Percentiles rank a stretch among this genome's conserved stretches.
These are phyloP conservation scores for Pantherophis alleghaniensis DNA, from an alignment of 2,797 vertebrate species.

Conservation along the genomic window DNA sequence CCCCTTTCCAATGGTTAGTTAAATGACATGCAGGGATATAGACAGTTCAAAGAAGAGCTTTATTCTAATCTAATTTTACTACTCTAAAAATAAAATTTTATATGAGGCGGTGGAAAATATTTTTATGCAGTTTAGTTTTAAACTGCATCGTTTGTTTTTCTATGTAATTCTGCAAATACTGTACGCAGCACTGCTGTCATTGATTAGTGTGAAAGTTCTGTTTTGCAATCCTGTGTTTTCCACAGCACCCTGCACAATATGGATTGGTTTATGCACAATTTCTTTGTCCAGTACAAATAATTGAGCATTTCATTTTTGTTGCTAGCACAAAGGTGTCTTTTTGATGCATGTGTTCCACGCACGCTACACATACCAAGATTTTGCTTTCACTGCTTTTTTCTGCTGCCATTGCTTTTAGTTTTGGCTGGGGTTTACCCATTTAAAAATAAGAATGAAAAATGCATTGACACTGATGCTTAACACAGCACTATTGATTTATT, in stretches of 20 bases:
- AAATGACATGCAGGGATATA: background rate
- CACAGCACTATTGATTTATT: conserved; percentile 27
- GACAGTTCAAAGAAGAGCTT: background rate
- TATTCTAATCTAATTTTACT: background rate
- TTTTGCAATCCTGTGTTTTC: background rate
- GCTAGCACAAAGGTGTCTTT: conserved; percentile 9
- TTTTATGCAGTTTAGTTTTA: background rate
- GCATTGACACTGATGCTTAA: conserved; percentile 26
- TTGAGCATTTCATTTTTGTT: conserved; percentile 25
- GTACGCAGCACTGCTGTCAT: background rate
- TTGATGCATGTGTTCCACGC: conserved; percentile 30
- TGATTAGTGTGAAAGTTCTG: background rate
- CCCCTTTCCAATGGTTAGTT: background rate
- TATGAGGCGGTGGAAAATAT: background rate
- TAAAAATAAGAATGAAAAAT: conserved; percentile 39
- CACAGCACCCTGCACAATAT: background rate
- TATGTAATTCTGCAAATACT: background rate
- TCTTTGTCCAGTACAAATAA: conserved; percentile 8
- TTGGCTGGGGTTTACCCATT: conserved; percentile 25
- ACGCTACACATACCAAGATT: background rate
- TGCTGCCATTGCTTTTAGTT: conserved; percentile 5
- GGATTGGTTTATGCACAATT: background rate
- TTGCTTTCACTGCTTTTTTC: conserved; percentile 11
- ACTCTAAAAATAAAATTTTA: background rate
- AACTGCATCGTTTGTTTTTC: background rate